Base-by-base conservation (phyloP, 2,797 vertebrate genomes). In the Syngnathus acus region DNA sequence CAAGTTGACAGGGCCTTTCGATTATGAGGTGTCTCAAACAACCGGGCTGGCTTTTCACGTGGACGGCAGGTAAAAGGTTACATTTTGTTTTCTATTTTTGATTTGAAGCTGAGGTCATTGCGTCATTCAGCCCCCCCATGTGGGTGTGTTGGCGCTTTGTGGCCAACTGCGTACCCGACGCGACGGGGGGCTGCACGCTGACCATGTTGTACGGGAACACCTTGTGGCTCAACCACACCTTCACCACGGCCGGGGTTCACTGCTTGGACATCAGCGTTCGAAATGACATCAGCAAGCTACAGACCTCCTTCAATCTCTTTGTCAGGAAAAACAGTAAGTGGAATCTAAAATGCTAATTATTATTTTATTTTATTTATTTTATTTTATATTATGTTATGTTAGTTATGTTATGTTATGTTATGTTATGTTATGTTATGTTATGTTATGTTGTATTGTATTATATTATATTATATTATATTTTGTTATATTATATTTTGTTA, bases 61-160 rank as follows among this genome's bases (percentile, higher is more conserved):
- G 26, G 87, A 93, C 70, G 95, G 95, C 82, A 98, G 94, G 95
- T 98, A 81, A 91, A 32, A 82, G 9, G 6, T 14, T 14, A 23
- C 7, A 5, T 21, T n/a, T 42, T 4, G 4, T 16, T 14, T 40
- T 21, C 9, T 16, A 32, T 19, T 16, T 32, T 14, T 16, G 16
- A 58, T 14, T 9, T 38, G 19, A 54, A 40, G 1, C 1, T 39
- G 42, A 39, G 17, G 50, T 38, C 37, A n/a, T 11, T 65, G 21
- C 67, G 14, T 69, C 9, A 70, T 16, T 53, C 0, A 97, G 95
- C 77, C 92, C 92, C 0, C 95, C 95, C 0, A 86, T 95, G 67
- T 90, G 86, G 0, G 71, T 95, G n/a, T 97, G 95, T 85, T 97
- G 94, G 94, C 88, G 86, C 5, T 90, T 98, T 64, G 90, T 94